Percentiles rank a stretch among this genome's conserved stretches.
phyloP scores from a whole-genome alignment of 2,113 vertebrate genomes.

The Sylvicapra grimmia region DNA sequence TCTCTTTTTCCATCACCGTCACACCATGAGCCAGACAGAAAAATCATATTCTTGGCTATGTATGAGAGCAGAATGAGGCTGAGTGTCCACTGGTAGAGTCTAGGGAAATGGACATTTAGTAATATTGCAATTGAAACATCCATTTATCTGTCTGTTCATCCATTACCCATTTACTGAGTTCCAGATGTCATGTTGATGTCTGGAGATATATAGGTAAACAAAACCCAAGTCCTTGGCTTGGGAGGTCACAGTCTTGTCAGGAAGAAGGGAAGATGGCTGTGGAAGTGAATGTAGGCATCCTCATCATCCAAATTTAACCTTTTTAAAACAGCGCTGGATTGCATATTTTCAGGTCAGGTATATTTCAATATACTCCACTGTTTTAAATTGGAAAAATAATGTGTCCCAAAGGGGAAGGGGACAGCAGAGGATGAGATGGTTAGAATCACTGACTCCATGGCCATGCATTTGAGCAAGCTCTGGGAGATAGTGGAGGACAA shows the following conservation, averaged over 20 bases:
- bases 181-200: neutral
- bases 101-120: neutral
- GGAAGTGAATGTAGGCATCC: neutral
- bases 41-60: neutral
- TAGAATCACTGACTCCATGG: neutral
- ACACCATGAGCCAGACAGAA: neutral
- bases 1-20: neutral
- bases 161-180: neutral
- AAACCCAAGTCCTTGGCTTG: neutral
- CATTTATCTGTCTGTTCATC: no score
- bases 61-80: neutral
- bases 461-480: neutral
- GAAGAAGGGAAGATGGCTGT: neutral
- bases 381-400: constrained; percentile 4
- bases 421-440: neutral
- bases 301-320: neutral
- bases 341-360: neutral
- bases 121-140: neutral
- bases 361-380: neutral
- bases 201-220: neutral
- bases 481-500: neutral
- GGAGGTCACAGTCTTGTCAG: neutral
- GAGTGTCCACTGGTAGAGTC: neutral
- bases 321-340: neutral
- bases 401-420: neutral